These are phyloP conservation scores for Epinotia ramella DNA, from an alignment of 2,888 invertebrate genomes.

Conservation along the genomic window DNA sequence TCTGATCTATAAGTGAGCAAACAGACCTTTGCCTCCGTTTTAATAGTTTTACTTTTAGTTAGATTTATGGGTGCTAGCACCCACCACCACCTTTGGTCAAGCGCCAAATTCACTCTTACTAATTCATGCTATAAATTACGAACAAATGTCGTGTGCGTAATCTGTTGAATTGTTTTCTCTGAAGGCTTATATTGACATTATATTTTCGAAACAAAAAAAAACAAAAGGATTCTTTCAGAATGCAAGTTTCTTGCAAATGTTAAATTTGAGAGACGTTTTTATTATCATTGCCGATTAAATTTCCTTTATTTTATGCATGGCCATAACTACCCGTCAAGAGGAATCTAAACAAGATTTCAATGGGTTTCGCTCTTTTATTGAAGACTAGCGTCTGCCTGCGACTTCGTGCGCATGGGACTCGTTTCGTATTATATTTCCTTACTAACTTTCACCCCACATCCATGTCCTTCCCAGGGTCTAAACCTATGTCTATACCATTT, in stretches of 20 bases:
- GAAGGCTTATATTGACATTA: not conserved
- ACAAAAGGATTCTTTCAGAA: not conserved
- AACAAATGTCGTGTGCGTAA: not conserved
- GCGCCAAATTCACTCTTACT: slow-evolving; percentile 20
- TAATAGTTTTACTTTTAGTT: slow-evolving; percentile 7
- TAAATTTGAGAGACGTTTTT: too few relatives aligned
- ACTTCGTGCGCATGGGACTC: too few relatives aligned
- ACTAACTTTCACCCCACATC: too few relatives aligned
- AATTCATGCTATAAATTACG: slow-evolving; percentile 15
- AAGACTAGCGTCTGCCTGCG: too few relatives aligned
- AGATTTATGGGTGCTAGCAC: not conserved
- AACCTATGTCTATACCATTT: too few relatives aligned
- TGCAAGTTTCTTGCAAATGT: not conserved
- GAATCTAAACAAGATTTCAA: not conserved
- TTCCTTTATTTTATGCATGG: not conserved
- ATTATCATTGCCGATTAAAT: too few relatives aligned
- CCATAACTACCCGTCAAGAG: not conserved
- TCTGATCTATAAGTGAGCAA: not conserved
- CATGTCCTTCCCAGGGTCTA: too few relatives aligned
- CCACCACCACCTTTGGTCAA: slow-evolving; percentile 18
- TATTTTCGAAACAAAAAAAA: not conserved
- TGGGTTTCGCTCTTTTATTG: not conserved
- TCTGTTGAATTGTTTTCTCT: slow-evolving; percentile 4
- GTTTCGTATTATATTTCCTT: too few relatives aligned
- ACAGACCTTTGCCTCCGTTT: not conserved